A percentile compares a stretch with the other conserved stretches of the same genome.
Evolutionary conservation across 1,140 invertebrate species (phyloP).

Genomic region (Laupala kohalensis): DNA sequence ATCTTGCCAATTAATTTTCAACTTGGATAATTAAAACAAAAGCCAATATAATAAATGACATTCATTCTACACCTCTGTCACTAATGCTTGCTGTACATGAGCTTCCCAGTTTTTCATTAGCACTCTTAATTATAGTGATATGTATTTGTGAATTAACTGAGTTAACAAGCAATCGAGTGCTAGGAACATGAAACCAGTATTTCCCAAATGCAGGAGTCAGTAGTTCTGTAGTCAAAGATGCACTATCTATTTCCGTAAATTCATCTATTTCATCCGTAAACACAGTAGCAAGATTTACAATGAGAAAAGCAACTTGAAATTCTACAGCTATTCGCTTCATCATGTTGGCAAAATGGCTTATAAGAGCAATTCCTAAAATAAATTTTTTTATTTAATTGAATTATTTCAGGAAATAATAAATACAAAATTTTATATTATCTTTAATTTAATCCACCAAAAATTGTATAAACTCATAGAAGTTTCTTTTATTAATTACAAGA

Average conservation of each 20-base stretch:
- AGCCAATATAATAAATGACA: no score
- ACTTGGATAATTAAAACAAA: no score
- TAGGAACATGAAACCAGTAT: constrained; percentile 29
- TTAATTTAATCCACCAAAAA: neutral
- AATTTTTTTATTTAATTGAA: neutral
- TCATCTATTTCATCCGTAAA: constrained; percentile 35
- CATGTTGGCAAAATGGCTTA: constrained; percentile 41
- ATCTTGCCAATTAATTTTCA: no score
- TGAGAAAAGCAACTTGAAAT: constrained; percentile 35
- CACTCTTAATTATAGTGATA: constrained; percentile 21
- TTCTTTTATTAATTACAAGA: neutral
- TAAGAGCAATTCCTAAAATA: constrained; percentile 23
- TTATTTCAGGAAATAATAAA: neutral
- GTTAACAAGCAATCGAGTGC: constrained; percentile 27
- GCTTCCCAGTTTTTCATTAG: neutral
- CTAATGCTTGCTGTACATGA: neutral
- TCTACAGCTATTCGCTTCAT: constrained; percentile 36
- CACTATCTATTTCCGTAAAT: neutral
- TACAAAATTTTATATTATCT: neutral
- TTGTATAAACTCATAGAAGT: neutral
- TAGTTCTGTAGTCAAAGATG: neutral
- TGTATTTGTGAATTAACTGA: constrained; percentile 18
- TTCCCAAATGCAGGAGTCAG: constrained; percentile 28
- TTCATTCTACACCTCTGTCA: neutral
- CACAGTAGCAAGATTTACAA: constrained; percentile 41